Percentiles rank a stretch among this genome's conserved stretches.
phyloP scores from a whole-genome alignment of 2,113 vertebrate genomes.

The Sula dactylatra region DNA sequence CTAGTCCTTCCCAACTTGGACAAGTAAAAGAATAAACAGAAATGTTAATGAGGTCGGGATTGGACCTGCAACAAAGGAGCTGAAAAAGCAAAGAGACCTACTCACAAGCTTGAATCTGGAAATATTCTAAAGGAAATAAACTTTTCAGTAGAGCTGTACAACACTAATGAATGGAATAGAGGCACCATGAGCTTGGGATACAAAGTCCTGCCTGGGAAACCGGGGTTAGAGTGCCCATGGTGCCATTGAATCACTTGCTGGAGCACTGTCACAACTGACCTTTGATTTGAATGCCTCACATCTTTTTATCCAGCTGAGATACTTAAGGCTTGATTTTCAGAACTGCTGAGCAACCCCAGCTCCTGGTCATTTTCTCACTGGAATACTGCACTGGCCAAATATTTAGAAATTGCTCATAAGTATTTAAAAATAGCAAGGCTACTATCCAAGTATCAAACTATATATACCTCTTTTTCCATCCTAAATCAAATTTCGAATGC shows the following conservation, averaged over 20 bases:
- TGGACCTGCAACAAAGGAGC: neutral
- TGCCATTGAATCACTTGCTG: neutral
- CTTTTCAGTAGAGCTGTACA: neutral
- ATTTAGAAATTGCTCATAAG: neutral
- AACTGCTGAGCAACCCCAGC: neutral
- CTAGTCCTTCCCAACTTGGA: neutral
- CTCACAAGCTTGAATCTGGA: neutral
- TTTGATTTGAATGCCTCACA: neutral
- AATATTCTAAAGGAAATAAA: neutral
- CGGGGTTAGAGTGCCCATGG: neutral
- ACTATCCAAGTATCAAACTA: neutral
- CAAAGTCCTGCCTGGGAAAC: neutral
- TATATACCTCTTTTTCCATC: neutral
- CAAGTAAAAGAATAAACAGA: constrained; percentile 3
- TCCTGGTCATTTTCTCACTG: neutral
- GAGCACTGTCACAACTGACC: neutral
- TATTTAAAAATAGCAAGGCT: neutral
- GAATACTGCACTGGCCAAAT: neutral
- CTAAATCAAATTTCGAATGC: neutral
- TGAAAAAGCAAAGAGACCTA: neutral
- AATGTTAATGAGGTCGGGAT: neutral
- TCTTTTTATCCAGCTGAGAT: neutral
- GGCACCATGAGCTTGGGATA: neutral
- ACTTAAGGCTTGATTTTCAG: neutral
- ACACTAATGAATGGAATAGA: neutral